These are phyloP conservation scores for Candidula unifasciata DNA, from an alignment of 2,888 invertebrate genomes.

Conservation along the genomic window DNA sequence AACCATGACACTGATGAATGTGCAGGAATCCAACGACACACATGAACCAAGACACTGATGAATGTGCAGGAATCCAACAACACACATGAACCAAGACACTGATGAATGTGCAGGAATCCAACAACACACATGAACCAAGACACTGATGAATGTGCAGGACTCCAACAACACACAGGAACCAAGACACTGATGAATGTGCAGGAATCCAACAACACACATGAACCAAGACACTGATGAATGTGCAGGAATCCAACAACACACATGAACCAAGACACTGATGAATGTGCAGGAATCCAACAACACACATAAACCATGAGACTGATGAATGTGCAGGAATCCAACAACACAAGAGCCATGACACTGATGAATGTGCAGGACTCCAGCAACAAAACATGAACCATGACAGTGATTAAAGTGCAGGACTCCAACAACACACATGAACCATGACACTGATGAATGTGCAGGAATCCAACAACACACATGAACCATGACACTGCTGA, in stretches of 20 bases:
- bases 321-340: constrained; percentile 45
- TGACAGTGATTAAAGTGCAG: constrained; percentile 48
- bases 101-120: constrained; percentile 45
- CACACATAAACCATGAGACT: neutral
- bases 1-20: constrained; percentile 1
- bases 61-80: constrained; percentile 45
- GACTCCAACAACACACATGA: neutral
- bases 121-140: neutral
- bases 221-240: neutral
- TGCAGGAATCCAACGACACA: constrained; percentile 44
- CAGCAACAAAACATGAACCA: neutral
- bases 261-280: constrained; percentile 1
- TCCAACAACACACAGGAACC: neutral
- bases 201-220: constrained; percentile 20
- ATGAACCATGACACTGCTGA: neutral
- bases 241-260: constrained; percentile 45
- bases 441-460: constrained; percentile 18
- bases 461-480: constrained; percentile 41
- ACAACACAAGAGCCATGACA: neutral
- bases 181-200: constrained; percentile 41
- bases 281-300: constrained; percentile 45
- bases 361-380: constrained; percentile 44
- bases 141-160: constrained; percentile 45
- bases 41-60: constrained; percentile 1
- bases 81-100: neutral